A percentile compares a stretch with the other conserved stretches of the same genome.
Evolutionary conservation across 37 sponge, comb jelly and placozoan genomes (phyloP).

Genomic region (Corticium candelabrum): DNA sequence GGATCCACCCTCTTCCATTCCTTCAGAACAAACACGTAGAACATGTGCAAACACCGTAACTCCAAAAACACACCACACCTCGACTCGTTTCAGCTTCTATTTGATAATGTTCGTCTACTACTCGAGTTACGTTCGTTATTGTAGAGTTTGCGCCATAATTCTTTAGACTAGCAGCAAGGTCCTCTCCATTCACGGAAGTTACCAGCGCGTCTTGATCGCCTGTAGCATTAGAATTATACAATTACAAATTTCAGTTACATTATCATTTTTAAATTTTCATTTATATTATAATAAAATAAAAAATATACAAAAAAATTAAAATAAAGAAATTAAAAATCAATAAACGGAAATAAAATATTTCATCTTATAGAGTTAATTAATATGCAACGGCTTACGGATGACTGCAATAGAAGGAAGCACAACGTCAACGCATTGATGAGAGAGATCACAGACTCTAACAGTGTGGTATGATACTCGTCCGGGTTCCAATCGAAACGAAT

Average conservation of each 20-base stretch:
- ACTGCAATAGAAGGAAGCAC: conserved; percentile 31
- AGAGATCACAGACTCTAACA: conserved; percentile 63
- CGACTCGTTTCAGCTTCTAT: not conserved
- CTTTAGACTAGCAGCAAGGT: too few species aligned
- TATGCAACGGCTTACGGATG: not conserved
- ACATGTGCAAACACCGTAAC: not conserved
- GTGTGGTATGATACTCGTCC: conserved; percentile 58
- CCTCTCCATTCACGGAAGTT: conserved; percentile 14
- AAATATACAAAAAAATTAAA: too few species aligned
- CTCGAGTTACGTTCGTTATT: too few species aligned
- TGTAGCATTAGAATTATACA: too few species aligned
- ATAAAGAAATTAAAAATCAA: not conserved
- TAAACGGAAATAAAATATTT: not conserved
- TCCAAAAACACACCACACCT: not conserved
- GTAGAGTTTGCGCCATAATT: too few species aligned
- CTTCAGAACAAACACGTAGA: too few species aligned
- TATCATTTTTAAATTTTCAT: too few species aligned
- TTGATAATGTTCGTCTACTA: too few species aligned
- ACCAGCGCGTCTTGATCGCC: conserved; percentile 10
- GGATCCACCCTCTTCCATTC: not conserved
- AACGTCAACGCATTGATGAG: conserved; percentile 40
- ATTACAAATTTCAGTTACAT: too few species aligned
- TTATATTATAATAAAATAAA: too few species aligned
- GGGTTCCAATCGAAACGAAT: conserved; percentile 48
- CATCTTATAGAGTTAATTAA: conserved; percentile 41